Evolutionary conservation across 2,888 invertebrate species (phyloP), one percentile per base, ranked within the genome.

Genomic region (Cheilosia pagana): DNA sequence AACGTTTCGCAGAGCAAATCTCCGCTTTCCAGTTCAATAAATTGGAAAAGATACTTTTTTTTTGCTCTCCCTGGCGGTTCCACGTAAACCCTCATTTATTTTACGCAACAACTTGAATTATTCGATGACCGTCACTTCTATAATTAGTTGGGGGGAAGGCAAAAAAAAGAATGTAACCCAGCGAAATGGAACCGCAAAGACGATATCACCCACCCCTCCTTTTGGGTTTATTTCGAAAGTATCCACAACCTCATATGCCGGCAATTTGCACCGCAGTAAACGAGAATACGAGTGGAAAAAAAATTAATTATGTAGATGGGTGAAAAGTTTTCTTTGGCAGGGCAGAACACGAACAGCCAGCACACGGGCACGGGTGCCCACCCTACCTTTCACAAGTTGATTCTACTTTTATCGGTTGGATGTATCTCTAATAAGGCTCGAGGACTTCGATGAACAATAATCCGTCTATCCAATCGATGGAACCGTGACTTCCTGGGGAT

Each of bases 281-380:
- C n/a, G 6, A n/a, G 16, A 28, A 52, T 0, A 28, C 6, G 16
- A 7, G n/a, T n/a, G 16, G 31, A 23, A 50, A 23, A 68, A 68
- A 81, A 82, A 82, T 77, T 78, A 82, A 82, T 82, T 82, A 82
- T 78, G 72, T 72, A 82, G 71, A 76, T 81, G 59, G 48, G 31
- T 41, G 39, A 31, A 71, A 48, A 45, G 50, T 75, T 75, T 59
- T 53, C 21, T 43, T 31, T n/a, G 21, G 57, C 31, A 35, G 31
- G 59, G 63, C 21, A 45, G 25, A 39, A 12, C 48, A 53, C 8
- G 28, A 23, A 12, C 43, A 16, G 3, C 43, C 28, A 31, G 50
- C 31, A 25, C 16, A 43, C 21, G 28, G n/a, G 21, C 1, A 3
- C 10, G 31, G 59, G 52, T 35, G 65, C 25, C 16, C 43, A 12